Conservation (phyloP, 2,888 invertebrate species). For the Oscheius sp. region DNA sequence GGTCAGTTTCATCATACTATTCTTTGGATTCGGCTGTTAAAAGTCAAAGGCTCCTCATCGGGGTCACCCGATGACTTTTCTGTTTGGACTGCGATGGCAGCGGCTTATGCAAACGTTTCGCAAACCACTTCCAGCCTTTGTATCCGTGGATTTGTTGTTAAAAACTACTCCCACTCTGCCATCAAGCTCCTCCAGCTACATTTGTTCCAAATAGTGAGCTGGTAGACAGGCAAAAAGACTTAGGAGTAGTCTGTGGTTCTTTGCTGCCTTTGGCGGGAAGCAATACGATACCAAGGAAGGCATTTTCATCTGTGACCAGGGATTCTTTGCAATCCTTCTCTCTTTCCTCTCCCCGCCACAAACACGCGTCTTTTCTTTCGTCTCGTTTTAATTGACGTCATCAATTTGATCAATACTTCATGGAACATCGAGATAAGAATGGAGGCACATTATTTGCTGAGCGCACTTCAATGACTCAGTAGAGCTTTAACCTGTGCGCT, state of each 20-base stretch:
- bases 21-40: neutral
- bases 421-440: constrained; percentile 31
- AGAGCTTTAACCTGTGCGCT: constrained; percentile 35
- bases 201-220: neutral
- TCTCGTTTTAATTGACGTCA: constrained; percentile 4
- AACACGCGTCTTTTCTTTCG: neutral
- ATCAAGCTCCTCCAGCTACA: neutral
- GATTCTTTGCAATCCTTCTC: constrained; percentile 6
- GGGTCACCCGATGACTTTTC: constrained; percentile 36
- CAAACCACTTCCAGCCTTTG: constrained; percentile 34
- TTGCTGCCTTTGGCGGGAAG: constrained; percentile 3
- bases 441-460: constrained; percentile 35
- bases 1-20: neutral
- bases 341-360: neutral
- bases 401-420: constrained; percentile 31
- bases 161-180: constrained; percentile 3
- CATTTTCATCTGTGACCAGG: constrained; percentile 7
- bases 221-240: neutral
- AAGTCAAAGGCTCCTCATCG: constrained; percentile 14
- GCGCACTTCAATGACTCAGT: constrained; percentile 35
- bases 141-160: constrained; percentile 22
- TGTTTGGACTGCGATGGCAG: constrained; percentile 36
- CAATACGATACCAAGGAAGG: constrained; percentile 32
- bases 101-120: constrained; percentile 38
- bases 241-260: too few species aligned